A percentile compares a stretch with the other conserved stretches of the same genome.
Conservation (phyloP, 2,888 invertebrate genomes). For the Galeopsomyia nigrocyanea region DNA sequence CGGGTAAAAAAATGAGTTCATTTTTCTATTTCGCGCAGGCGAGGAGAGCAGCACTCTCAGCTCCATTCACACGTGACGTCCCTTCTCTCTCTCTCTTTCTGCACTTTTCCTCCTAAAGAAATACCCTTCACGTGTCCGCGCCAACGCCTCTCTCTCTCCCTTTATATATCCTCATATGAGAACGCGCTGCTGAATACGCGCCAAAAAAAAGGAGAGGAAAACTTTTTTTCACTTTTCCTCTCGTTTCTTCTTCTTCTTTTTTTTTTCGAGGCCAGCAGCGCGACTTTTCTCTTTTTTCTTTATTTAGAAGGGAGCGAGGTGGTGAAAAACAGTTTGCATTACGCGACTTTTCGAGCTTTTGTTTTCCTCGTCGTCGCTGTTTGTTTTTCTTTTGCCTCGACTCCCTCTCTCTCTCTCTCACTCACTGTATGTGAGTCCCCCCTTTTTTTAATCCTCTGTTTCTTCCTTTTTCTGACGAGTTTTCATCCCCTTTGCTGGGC, state of each 20-base stretch:
- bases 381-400: too few species aligned
- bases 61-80: slow-evolving; percentile 52
- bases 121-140: slow-evolving; percentile 42
- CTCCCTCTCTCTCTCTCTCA: too few species aligned
- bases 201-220: slow-evolving; percentile 47
- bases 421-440: too few species aligned
- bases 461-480: slow-evolving; percentile 13
- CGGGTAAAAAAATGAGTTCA: neutral
- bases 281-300: slow-evolving; percentile 34
- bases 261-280: slow-evolving; percentile 1
- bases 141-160: slow-evolving; percentile 14
- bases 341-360: slow-evolving; percentile 39
- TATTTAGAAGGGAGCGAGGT: neutral
- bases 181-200: slow-evolving; percentile 51
- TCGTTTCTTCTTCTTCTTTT: neutral
- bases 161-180: slow-evolving; percentile 51
- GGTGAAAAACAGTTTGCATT: slow-evolving; percentile 41
- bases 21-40: slow-evolving; percentile 24
- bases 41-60: slow-evolving; percentile 43
- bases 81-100: slow-evolving; percentile 19
- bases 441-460: slow-evolving; percentile 14
- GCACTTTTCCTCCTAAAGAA: slow-evolving; percentile 14
- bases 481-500: slow-evolving; percentile 5
- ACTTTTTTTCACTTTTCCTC: slow-evolving; percentile 25
- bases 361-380: slow-evolving; percentile 7